Conservation (phyloP, 1,140 invertebrate genomes). For the Spodoptera litura region DNA sequence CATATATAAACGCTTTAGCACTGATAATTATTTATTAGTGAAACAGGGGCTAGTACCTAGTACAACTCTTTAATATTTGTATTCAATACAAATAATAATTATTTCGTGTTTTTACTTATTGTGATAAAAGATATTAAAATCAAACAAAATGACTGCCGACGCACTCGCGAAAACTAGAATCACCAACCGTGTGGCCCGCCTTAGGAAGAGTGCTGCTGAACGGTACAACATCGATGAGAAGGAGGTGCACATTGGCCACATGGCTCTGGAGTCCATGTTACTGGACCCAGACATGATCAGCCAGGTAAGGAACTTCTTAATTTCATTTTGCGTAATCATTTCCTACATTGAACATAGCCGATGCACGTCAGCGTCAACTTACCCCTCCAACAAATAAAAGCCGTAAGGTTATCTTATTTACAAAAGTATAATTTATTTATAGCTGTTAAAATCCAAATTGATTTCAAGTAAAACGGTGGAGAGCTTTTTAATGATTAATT, state of each 20-base stretch:
- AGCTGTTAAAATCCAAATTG: no score
- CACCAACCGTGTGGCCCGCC: background rate
- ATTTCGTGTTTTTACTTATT: background rate
- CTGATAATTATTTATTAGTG: constrained; percentile 19
- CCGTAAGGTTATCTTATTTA: background rate
- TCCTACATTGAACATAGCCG: no score
- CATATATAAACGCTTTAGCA: constrained; percentile 19
- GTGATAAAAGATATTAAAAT: background rate
- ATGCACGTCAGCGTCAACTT: no score
- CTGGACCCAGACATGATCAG: background rate
- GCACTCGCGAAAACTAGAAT: background rate
- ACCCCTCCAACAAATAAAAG: no score
- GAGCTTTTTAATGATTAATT: background rate
- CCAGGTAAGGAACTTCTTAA: background rate
- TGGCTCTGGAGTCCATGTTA: background rate
- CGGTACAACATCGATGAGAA: constrained; percentile 3
- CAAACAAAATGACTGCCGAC: no score
- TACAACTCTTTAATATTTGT: background rate
- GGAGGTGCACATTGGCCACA: constrained; percentile 2
- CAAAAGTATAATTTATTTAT: background rate
- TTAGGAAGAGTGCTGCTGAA: background rate
- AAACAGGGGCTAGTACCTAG: background rate
- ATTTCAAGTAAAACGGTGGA: background rate
- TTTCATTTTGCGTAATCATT: background rate
- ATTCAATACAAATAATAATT: background rate